A percentile compares a stretch with the other conserved stretches of the same genome.
Conservation (phyloP, 2,888 invertebrate species). For the Dryobota labecula region DNA sequence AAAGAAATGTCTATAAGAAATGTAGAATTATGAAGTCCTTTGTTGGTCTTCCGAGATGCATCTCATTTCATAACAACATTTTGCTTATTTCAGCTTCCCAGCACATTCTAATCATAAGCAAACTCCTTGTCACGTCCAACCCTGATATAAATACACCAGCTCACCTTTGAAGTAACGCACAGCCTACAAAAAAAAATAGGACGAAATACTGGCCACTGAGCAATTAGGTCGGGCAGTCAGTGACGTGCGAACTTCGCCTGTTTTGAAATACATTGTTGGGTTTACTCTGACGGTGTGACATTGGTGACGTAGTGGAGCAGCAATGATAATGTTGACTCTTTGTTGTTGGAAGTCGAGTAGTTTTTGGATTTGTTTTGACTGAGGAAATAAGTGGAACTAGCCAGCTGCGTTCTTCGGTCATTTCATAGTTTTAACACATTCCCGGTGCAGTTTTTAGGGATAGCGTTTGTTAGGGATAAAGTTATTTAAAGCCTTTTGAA, state of each 20-base stretch:
- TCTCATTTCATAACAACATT: no score
- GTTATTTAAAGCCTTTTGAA: no score
- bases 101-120: neutral
- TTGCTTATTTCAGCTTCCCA: neutral
- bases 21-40: neutral
- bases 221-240: constrained; percentile 61
- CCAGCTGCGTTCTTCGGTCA: neutral
- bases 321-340: constrained; percentile 31
- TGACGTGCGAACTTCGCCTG: constrained; percentile 46
- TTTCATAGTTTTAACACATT: neutral
- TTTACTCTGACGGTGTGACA: constrained; percentile 48
- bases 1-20: no score
- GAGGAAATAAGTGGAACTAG: neutral
- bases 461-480: neutral
- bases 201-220: constrained; percentile 57
- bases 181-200: constrained; percentile 56
- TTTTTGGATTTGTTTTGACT: neutral
- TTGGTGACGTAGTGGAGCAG: constrained; percentile 14
- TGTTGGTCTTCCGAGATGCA: neutral
- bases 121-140: constrained; percentile 18
- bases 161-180: constrained; percentile 63
- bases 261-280: constrained; percentile 48
- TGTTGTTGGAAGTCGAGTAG: neutral
- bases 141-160: constrained; percentile 45
- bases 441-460: neutral